phyloP scores from a whole-genome alignment of 2,797 vertebrate genomes.

The Oreochromis mossambicus region DNA sequence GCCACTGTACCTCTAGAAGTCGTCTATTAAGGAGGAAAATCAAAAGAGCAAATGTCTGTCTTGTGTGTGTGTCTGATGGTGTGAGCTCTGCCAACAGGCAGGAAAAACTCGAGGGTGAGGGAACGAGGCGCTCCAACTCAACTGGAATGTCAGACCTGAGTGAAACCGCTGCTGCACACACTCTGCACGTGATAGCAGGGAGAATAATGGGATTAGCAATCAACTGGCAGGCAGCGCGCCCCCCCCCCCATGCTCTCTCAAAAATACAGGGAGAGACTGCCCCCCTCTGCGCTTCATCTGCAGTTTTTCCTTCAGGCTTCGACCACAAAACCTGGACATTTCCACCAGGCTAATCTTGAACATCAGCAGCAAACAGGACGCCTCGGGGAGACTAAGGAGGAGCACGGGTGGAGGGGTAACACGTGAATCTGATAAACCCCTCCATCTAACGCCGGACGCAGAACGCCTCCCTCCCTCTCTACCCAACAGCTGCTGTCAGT shows the following conservation, averaged over 20 bases:
- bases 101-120: background rate
- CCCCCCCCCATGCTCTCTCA: background rate
- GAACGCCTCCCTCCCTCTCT: background rate
- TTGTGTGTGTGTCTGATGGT: background rate
- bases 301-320: conserved; percentile 32
- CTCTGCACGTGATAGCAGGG: conserved; percentile 46
- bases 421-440: background rate
- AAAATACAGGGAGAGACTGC: background rate
- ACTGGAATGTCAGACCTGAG: conserved; percentile 66
- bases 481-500: background rate
- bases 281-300: background rate
- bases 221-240: background rate
- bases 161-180: conserved; percentile 48
- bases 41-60: background rate
- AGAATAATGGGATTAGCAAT: conserved; percentile 57
- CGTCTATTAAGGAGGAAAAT: background rate
- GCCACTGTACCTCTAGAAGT: background rate
- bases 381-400: background rate
- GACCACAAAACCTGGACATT: conserved; percentile 51
- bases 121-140: conserved; percentile 38
- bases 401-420: background rate
- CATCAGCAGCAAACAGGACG: conserved; percentile 30
- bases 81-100: conserved; percentile 7
- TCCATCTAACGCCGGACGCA: background rate
- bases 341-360: conserved; percentile 43